phyloP scores from a whole-genome alignment of 2,113 vertebrate species.

The Chaetorhynchus papuensis region DNA sequence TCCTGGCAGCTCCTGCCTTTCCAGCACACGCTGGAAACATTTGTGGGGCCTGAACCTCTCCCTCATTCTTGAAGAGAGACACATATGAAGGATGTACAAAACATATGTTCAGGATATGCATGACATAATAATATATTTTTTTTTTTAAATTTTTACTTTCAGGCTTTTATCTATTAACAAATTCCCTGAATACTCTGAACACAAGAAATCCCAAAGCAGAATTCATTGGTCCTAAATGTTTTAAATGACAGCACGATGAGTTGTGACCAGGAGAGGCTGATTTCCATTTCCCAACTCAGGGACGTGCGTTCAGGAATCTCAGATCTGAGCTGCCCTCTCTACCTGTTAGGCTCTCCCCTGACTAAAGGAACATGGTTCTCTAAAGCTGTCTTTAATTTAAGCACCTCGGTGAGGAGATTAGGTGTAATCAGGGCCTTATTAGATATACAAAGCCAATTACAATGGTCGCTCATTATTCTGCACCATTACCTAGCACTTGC shows the following conservation, averaged over 20 bases:
- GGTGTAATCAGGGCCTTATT: neutral
- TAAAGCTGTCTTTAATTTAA: neutral
- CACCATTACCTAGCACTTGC: neutral
- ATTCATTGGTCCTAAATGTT: neutral
- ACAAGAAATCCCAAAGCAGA: neutral
- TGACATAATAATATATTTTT: neutral
- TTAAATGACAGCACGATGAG: neutral
- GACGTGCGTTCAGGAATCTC: neutral
- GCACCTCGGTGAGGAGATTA: neutral
- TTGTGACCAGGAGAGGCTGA: neutral
- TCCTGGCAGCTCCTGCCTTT: neutral
- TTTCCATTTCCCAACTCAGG: neutral
- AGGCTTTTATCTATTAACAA: neutral
- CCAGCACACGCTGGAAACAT: accelerated
- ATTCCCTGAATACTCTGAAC: neutral
- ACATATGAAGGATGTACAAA: neutral
- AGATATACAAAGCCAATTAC: neutral
- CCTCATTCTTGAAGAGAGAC: neutral
- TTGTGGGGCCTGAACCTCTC: neutral
- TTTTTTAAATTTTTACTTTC: neutral
- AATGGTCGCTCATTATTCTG: neutral
- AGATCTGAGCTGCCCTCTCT: neutral
- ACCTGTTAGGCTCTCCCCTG: neutral
- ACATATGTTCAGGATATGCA: neutral
- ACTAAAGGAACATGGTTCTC: neutral